phyloP scores from a whole-genome alignment of 1,140 invertebrate genomes.

The Diorhabda carinulata region DNA sequence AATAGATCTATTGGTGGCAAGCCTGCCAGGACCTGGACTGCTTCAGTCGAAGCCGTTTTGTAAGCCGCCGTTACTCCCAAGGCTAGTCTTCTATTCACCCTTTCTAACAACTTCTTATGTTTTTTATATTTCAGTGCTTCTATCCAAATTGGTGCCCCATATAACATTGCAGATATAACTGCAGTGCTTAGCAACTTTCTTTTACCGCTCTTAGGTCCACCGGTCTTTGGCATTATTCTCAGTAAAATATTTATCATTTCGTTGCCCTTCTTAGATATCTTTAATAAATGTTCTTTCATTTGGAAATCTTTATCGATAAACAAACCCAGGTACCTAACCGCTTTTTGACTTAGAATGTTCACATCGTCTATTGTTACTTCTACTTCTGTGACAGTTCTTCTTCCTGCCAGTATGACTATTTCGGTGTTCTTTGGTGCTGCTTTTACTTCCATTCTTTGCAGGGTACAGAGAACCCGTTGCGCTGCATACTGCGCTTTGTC shows the following conservation, averaged over 20 bases:
- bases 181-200: slow-evolving; percentile 11
- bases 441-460: neutral
- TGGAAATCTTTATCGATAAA: neutral
- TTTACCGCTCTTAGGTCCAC: slow-evolving; percentile 7
- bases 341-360: neutral
- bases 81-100: neutral
- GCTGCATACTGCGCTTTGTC: slow-evolving; percentile 9
- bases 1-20: slow-evolving; percentile 9
- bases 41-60: neutral
- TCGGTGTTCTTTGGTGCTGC: neutral
- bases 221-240: slow-evolving; percentile 9
- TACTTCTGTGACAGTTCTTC: neutral
- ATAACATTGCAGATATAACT: slow-evolving; percentile 14
- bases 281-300: slow-evolving; percentile 11
- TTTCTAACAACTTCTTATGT: neutral
- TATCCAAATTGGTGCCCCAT: slow-evolving; percentile 17
- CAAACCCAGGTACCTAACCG: slow-evolving; percentile 9
- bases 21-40: neutral
- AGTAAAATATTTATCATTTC: neutral
- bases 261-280: neutral
- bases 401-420: neutral
- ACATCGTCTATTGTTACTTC: neutral
- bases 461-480: slow-evolving; percentile 4
- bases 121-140: slow-evolving; percentile 4
- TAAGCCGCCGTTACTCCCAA: neutral